Conservation (phyloP, 2,797 vertebrate species). For the Sebastes jordani region DNA sequence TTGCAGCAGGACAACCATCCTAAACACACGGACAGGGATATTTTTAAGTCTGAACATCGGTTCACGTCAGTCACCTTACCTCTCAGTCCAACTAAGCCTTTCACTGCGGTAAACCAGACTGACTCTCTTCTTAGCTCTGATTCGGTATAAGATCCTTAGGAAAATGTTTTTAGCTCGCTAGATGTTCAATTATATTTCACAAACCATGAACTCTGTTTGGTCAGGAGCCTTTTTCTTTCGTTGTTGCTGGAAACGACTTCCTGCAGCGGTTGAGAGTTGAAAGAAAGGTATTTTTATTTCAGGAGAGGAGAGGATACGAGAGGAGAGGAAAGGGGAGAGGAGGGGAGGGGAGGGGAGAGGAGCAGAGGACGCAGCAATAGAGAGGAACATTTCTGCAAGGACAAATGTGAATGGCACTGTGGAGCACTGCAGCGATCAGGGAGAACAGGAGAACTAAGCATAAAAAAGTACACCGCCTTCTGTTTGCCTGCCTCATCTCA, state of each 20-base stretch:
- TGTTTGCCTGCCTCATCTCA: constrained; percentile 17
- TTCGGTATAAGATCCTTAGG: neutral
- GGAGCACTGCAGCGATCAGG: constrained; percentile 27
- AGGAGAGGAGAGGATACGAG: neutral
- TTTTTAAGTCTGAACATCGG: neutral
- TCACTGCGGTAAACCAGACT: neutral
- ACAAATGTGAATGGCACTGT: constrained; percentile 28
- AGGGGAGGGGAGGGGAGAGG: neutral
- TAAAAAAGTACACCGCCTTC: constrained; percentile 24
- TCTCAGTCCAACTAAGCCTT: neutral
- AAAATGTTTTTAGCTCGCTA: neutral
- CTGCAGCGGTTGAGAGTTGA: neutral
- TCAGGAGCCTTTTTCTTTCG: neutral
- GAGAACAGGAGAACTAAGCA: constrained; percentile 44
- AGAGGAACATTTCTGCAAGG: constrained; percentile 27
- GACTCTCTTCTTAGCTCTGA: neutral
- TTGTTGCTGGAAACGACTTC: neutral
- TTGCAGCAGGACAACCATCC: neutral
- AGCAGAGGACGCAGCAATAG: neutral
- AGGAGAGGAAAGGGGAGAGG: neutral
- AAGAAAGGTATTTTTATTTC: neutral
- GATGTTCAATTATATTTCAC: neutral
- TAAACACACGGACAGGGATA: neutral
- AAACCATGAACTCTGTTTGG: neutral
- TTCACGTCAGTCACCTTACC: neutral